These are phyloP conservation scores for Lasioglossum lativentre DNA, from an alignment of 2,888 invertebrate species.

Conservation along the genomic window DNA sequence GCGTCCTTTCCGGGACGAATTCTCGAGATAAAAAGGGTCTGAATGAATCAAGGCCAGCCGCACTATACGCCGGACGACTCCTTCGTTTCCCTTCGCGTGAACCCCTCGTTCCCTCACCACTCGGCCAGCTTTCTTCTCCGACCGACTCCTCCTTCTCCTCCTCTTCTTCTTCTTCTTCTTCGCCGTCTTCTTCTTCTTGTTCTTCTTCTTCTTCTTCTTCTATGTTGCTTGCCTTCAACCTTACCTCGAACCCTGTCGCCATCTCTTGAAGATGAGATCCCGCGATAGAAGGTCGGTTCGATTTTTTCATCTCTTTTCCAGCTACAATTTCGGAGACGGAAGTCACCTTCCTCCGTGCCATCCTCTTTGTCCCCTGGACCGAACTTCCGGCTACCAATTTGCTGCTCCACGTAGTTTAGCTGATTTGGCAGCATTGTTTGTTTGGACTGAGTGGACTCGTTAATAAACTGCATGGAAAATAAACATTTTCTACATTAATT, in stretches of 20 bases:
- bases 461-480: not conserved
- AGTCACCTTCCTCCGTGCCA: conserved; percentile 40
- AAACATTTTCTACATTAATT: not conserved
- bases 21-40: conserved; percentile 83
- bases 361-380: conserved; percentile 18
- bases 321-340: conserved; percentile 66
- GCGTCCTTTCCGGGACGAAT: conserved; percentile 85
- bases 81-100: conserved; percentile 15
- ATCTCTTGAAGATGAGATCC: conserved; percentile 64
- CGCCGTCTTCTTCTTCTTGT: conserved; percentile 6
- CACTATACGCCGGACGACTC: conserved; percentile 63
- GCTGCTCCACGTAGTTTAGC: not conserved
- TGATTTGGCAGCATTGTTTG: not conserved
- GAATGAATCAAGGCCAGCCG: conserved; percentile 83
- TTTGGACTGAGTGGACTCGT: not conserved
- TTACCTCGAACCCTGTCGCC: conserved; percentile 52
- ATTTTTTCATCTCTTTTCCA: conserved; percentile 46
- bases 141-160: conserved; percentile 22
- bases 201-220: conserved; percentile 18
- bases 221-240: conserved; percentile 21
- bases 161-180: not conserved
- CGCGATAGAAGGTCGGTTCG: conserved; percentile 53
- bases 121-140: conserved; percentile 27
- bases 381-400: conserved; percentile 14
- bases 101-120: conserved; percentile 23